Evolutionary conservation across 2,888 invertebrate species (phyloP).

Genomic region (Smittia sp.): DNA sequence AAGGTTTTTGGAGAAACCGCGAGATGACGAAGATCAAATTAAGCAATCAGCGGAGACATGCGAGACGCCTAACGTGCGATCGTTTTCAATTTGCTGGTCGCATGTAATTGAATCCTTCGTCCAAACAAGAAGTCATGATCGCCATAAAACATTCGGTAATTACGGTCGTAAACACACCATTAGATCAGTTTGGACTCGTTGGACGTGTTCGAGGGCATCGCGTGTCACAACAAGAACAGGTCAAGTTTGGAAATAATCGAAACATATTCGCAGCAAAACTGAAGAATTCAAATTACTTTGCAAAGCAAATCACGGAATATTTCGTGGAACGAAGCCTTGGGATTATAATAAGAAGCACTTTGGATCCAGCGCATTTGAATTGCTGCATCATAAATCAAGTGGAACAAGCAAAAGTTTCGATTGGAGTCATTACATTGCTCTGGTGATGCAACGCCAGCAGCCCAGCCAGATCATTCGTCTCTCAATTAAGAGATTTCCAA

Average conservation of each 20-base stretch:
- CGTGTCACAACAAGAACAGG: conserved; percentile 3
- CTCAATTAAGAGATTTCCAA: conserved; percentile 6
- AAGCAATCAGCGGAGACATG: conserved; percentile 4
- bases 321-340: background rate
- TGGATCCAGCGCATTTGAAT: background rate
- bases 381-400: conserved; percentile 18
- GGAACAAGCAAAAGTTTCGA: conserved; percentile 7
- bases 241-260: background rate
- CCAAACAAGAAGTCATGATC: background rate
- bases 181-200: background rate
- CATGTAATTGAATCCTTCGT: conserved; percentile 10
- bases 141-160: conserved; percentile 7
- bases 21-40: background rate
- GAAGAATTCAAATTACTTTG: background rate
- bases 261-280: background rate
- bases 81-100: background rate
- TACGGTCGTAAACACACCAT: background rate
- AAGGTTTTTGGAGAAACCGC: conserved; percentile 1
- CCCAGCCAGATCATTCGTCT: background rate
- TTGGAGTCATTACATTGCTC: background rate
- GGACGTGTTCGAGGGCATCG: background rate
- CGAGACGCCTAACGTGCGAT: background rate
- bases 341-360: conserved; percentile 1
- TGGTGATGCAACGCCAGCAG: background rate
- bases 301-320: background rate